Base-by-base conservation (phyloP, 2,113 vertebrate genomes). In the Microcebus murinus region DNA sequence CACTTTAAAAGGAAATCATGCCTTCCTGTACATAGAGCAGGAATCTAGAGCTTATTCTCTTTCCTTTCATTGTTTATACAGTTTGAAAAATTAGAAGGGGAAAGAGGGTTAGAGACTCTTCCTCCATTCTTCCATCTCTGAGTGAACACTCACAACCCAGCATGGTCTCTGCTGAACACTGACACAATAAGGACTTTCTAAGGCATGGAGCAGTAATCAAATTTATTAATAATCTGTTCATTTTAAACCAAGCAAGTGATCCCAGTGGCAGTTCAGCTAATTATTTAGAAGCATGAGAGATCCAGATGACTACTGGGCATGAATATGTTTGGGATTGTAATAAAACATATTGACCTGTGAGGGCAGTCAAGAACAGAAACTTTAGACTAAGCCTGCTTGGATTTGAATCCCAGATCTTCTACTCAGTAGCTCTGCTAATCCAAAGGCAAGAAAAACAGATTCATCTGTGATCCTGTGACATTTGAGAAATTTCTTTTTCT, bases 241-340 rank as follows among this genome's bases (percentile, higher is more conserved):
- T 73, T 71, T 93, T 91, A 82, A 97, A 94, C 81, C 57, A 79
- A 90, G 31, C 39, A 89, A 73, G 82, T 85, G 84, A 83, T 4
- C 52, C 36, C 67, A 20, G 31, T 50, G 29, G 45, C 45, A 85
- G 34, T 91, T 57, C 45, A 84, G 14, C 11, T 86, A 52, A 90
- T 67, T 91, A 63, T 9, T 45, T 93, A 81, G 25, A 8, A 17
- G 1, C 8, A 13, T 81, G 29, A 85, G n/a, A 89, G 81, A 84
- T 71, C 63, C 87, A 77, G 1, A 84, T 77, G 52, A 95, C 48
- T 34, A 73, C 14, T 55, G 71, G 52, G 9, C 18, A 15, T 76
- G 48, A 83, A 57, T 94, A 68, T 73, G 8, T 42, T 68, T 85
- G 42, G 27, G 70, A 83, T 81, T 88, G 91, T 76, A 73, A 73